Percentiles rank a stretch among this genome's conserved stretches.
Evolutionary conservation across 2,888 invertebrate species (phyloP).

Genomic region (Zootermopsis nevadensis): DNA sequence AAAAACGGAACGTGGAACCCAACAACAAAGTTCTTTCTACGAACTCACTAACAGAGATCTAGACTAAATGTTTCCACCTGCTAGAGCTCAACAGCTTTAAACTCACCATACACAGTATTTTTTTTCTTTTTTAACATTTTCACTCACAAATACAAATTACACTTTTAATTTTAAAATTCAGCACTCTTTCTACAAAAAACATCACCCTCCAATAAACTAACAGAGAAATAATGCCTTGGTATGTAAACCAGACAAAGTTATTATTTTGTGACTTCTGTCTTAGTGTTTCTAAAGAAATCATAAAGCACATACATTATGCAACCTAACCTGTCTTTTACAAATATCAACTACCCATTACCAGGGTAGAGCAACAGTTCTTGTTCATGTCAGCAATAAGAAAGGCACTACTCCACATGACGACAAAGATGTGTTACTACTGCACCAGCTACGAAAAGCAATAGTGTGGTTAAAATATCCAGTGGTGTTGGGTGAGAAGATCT

Average conservation of each 20-base stretch:
- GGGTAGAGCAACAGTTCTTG: neutral
- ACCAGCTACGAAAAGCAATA: constrained; percentile 27
- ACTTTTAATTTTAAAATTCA: too few species aligned
- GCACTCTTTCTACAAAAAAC: too few species aligned
- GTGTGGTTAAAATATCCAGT: neutral
- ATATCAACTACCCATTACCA: neutral
- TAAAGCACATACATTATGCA: neutral
- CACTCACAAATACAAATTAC: too few species aligned
- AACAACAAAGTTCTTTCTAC: too few species aligned
- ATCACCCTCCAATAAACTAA: too few species aligned
- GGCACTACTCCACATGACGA: constrained; percentile 19
- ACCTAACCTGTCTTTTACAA: neutral
- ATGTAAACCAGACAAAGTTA: neutral
- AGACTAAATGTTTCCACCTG: too few species aligned
- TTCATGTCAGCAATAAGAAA: neutral
- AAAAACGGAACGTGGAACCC: too few species aligned
- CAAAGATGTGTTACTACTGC: neutral
- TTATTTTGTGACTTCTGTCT: neutral
- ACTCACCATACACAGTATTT: too few species aligned
- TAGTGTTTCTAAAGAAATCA: constrained; percentile 2
- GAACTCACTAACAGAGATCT: too few species aligned
- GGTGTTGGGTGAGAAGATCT: neutral
- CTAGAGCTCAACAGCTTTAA: too few species aligned
- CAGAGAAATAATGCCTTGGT: too few species aligned
- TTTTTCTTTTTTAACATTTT: too few species aligned